Conservation (phyloP, 2,888 invertebrate species). For the Nomada goodeniana region DNA sequence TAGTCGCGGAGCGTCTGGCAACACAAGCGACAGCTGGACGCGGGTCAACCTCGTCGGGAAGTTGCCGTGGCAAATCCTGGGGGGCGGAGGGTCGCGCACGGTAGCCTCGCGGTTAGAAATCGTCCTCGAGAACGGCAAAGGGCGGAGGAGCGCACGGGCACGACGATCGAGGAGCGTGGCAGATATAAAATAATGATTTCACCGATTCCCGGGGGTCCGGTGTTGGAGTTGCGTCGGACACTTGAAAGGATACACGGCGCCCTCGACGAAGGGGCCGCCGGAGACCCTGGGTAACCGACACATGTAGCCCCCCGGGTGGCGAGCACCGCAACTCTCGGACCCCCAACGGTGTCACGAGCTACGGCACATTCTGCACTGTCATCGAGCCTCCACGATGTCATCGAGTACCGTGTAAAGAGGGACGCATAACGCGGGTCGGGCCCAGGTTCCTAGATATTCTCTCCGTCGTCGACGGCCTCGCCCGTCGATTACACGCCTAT, state of each 20-base stretch:
- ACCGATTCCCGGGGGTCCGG: constrained; percentile 71
- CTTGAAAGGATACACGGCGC: constrained; percentile 76
- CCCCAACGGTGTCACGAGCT: constrained; percentile 77
- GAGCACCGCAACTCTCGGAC: constrained; percentile 74
- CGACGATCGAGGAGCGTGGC: constrained; percentile 33
- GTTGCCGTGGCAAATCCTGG: too few relatives aligned
- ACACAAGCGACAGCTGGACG: too few relatives aligned
- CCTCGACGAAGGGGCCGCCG: constrained; percentile 47
- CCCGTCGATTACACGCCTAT: not conserved
- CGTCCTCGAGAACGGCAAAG: not conserved
- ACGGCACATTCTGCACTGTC: constrained; percentile 80
- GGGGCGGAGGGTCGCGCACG: too few relatives aligned
- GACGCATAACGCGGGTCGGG: not conserved
- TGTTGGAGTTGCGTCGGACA: constrained; percentile 70
- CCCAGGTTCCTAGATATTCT: not conserved
- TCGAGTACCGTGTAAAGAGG: constrained; percentile 53
- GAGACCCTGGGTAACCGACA: constrained; percentile 76
- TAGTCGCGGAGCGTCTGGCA: too few relatives aligned
- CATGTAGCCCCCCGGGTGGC: constrained; percentile 80
- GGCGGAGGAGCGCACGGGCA: not conserved
- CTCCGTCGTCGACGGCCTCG: not conserved
- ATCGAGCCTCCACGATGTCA: constrained; percentile 70
- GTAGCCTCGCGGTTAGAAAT: not conserved
- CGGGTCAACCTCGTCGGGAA: too few relatives aligned
- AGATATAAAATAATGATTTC: constrained; percentile 75